Conservation (phyloP, 2,797 vertebrate genomes). For the Lutjanus campechanus region DNA sequence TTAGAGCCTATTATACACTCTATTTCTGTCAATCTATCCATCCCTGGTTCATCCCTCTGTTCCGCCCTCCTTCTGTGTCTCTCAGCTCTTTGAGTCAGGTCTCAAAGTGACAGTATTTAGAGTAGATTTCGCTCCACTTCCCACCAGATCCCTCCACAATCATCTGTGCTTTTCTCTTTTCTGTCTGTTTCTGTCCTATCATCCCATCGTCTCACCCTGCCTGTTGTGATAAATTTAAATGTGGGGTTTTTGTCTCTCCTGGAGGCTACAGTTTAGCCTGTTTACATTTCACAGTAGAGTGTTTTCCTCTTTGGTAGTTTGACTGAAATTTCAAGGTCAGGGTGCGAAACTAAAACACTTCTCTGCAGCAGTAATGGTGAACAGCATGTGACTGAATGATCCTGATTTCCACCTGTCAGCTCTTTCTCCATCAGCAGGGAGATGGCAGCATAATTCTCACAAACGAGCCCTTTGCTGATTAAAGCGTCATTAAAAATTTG, state of each 20-base stretch:
- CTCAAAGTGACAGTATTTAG: conserved; percentile 22
- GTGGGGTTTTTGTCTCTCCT: not conserved
- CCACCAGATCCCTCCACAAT: conserved; percentile 17
- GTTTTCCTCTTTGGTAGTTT: not conserved
- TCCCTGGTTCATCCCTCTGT: conserved; percentile 3
- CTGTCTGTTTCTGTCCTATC: conserved; percentile 2
- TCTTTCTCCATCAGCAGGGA: conserved; percentile 46
- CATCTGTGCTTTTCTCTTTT: conserved; percentile 13
- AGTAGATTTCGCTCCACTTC: conserved; percentile 14
- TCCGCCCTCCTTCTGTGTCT: not conserved
- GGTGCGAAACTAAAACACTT: not conserved
- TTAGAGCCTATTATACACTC: not conserved
- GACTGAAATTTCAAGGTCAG: not conserved
- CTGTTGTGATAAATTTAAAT: not conserved
- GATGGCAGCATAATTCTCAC: conserved; percentile 47
- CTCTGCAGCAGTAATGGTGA: not conserved
- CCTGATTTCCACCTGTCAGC: conserved; percentile 21
- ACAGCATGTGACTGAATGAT: conserved; percentile 2
- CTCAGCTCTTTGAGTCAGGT: conserved; percentile 11
- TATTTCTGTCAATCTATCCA: conserved; percentile 23
- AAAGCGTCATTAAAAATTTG: conserved; percentile 58
- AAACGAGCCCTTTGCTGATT: conserved; percentile 54
- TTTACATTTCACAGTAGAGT: not conserved
- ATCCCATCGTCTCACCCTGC: not conserved
- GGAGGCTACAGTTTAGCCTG: not conserved